A percentile compares a stretch with the other conserved stretches of the same genome.
phyloP scores from a whole-genome alignment of 2,888 invertebrate species.

The Rhagium mordax region DNA sequence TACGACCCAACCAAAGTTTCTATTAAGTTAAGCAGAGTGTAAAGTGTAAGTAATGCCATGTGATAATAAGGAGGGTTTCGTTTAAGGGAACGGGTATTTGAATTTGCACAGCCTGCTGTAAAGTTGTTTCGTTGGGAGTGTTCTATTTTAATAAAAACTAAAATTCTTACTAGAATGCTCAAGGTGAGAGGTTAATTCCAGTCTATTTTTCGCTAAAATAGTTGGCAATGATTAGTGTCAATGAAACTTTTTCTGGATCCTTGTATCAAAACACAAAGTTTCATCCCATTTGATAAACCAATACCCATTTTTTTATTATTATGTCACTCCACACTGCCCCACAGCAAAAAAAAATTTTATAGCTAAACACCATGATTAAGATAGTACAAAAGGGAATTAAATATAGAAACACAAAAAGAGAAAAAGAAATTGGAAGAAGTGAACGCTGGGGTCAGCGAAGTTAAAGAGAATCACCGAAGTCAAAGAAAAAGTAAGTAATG shows the following conservation, averaged over 20 bases:
- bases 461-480: no score
- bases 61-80: background rate
- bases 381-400: no score
- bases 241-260: background rate
- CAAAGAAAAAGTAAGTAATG: no score
- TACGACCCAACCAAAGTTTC: conserved; percentile 11
- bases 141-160: background rate
- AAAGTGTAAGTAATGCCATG: conserved; percentile 1
- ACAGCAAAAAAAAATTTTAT: no score
- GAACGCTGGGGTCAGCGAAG: no score
- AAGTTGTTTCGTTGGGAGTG: background rate
- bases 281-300: no score
- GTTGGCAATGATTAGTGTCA: background rate
- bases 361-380: no score
- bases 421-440: no score
- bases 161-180: background rate
- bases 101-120: background rate
- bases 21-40: background rate
- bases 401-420: no score
- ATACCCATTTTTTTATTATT: no score
- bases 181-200: background rate
- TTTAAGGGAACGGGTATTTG: background rate
- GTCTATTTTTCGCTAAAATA: background rate
- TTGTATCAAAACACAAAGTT: background rate
- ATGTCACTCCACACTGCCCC: no score